Percentiles rank a stretch among this genome's conserved stretches.
Evolutionary conservation across 30 jellyfish, hydroid and myxozoan genomes (phyloP).

Genomic region (Hydra vulgaris): DNA sequence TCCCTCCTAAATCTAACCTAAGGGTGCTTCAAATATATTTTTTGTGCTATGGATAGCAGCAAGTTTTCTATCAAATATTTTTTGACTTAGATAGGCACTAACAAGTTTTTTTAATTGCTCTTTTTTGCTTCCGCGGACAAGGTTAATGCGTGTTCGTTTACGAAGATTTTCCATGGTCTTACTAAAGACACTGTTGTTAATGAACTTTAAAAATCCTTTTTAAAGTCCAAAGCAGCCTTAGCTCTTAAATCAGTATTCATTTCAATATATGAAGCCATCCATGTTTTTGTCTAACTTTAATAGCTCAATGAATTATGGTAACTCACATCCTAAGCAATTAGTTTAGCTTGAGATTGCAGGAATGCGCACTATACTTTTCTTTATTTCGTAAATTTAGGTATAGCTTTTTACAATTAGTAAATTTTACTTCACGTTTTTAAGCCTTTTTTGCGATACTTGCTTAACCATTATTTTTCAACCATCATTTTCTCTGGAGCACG

Average conservation of each 20-base stretch:
- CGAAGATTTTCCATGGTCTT: constrained; percentile 64
- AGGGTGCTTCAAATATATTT: background rate
- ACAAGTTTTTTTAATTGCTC: background rate
- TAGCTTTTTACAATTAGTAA: no score
- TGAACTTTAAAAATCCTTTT: constrained; percentile 40
- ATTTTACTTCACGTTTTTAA: background rate
- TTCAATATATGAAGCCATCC: background rate
- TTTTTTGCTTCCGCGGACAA: background rate
- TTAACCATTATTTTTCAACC: background rate
- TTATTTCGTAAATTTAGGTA: no score
- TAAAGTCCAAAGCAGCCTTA: background rate
- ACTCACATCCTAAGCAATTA: no score
- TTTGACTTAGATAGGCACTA: background rate
- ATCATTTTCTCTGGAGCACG: background rate
- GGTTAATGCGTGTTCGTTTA: background rate
- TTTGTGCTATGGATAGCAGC: background rate
- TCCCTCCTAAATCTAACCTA: background rate
- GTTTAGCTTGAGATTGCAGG: no score
- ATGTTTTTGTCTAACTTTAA: no score
- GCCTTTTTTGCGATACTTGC: background rate
- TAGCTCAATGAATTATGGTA: no score
- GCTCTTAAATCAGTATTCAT: background rate
- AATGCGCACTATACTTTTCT: no score
- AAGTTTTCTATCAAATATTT: background rate
- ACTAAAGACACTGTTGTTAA: constrained; percentile 46